Base-by-base conservation (phyloP, 2,113 vertebrate species). In the Pardalotus punctatus region DNA sequence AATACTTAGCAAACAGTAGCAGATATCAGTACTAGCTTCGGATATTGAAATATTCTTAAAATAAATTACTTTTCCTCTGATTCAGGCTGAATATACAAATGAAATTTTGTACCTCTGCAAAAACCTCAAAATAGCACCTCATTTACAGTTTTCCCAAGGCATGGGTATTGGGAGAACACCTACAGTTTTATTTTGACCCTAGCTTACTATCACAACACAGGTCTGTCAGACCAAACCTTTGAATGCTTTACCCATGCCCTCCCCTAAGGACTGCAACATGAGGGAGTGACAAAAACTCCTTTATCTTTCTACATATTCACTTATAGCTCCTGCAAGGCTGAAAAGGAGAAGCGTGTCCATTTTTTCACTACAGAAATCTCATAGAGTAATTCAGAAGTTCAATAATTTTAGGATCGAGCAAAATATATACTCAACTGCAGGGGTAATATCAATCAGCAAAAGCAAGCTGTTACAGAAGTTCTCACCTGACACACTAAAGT, bases 401-500 rank as follows among this genome's bases (percentile, higher is more conserved):
- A 81, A 48, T 48, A 18, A 78, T 65, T 86, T 73, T 28, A 66
- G 9, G 7, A 13, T 65, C 3, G 1, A 23, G 4, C 22, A 64
- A 65, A 86, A 53, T 4, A 42, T 1, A 48, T 48, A 53, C n/a
- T 83, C 13, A 67, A 24, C 54, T 70, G 42, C 8, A 76, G 19
- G 3, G 27, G 6, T n/a, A 38, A 48, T 5, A 11, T 58, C 78
- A 57, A 62, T 24, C 48, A 76, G 35, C 22, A 96, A 84, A 76
- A 54, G 6, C 4, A 69, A 79, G 21, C 33, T 88, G 88, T 84
- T 81, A 79, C 12, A 21, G 24, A 83, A 90, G 69, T 71, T 87
- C 57, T 91, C 70, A 81, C 64, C 31, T 70, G 84, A 79, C 77
- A 78, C 22, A 83, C 24, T 73, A 2, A 93, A 90, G 81, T 84